phyloP scores from a whole-genome alignment of 2,888 invertebrate genomes.

The Cerceris rybyensis region DNA sequence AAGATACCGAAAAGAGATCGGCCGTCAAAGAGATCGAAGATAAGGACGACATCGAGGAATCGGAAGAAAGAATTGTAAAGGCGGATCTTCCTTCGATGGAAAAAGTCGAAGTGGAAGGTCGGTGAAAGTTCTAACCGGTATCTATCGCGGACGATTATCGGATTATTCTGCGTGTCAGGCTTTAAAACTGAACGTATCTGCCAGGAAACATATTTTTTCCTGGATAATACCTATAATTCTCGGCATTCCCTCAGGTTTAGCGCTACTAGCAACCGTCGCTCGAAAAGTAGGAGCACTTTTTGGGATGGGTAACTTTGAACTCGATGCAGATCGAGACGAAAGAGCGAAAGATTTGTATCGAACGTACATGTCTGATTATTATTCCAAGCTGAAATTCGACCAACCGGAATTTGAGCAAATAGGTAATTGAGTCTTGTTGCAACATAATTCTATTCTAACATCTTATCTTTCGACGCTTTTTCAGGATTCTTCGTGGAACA shows the following conservation, averaged over 20 bases:
- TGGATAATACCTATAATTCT: too few species aligned
- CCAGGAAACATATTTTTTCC: not conserved
- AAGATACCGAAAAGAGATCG: constrained; percentile 10
- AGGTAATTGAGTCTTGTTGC: constrained; percentile 58
- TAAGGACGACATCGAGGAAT: constrained; percentile 15
- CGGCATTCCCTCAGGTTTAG: constrained; percentile 61
- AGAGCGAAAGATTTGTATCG: constrained; percentile 74
- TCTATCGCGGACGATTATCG: too few species aligned
- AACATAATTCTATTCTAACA: not conserved
- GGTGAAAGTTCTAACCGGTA: not conserved
- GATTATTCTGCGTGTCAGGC: too few species aligned
- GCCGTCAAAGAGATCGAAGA: not conserved
- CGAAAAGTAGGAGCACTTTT: constrained; percentile 69
- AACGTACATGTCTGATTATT: constrained; percentile 73
- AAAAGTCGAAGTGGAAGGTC: constrained; percentile 46
- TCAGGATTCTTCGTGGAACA: constrained; percentile 79
- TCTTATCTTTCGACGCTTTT: constrained; percentile 1
- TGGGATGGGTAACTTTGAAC: constrained; percentile 70
- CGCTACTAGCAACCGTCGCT: constrained; percentile 69
- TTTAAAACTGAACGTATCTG: not conserved
- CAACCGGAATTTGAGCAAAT: constrained; percentile 63
- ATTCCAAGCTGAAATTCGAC: constrained; percentile 64
- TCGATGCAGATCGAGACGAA: constrained; percentile 68
- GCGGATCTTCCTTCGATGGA: constrained; percentile 17
- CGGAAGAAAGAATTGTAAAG: constrained; percentile 37